Evolutionary conservation across 53 echinoderm and acorn worm genomes (phyloP), one percentile per base, ranked within the genome.

Genomic region (Patiria pectinifera): DNA sequence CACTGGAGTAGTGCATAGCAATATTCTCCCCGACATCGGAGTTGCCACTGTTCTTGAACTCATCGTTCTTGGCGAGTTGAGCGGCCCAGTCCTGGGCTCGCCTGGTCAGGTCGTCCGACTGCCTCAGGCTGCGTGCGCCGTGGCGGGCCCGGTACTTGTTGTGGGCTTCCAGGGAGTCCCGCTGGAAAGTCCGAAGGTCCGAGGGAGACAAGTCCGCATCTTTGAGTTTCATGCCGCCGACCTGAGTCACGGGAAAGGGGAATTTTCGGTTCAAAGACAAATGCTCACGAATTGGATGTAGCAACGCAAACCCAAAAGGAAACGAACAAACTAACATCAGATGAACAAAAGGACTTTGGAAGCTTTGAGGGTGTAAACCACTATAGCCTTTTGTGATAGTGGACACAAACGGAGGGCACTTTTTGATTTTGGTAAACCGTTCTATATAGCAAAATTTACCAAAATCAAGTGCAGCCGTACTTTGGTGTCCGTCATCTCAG

Each of bases 31-130:
- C 99, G 15, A 96, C 93, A 24, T 97, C 99, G 2, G 83, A 78
- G 35, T 93, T 82, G 48, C 85, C 91, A 81, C 97, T 96, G 84
- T 98, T 96, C 85, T 96, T 95, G 69, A 98, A 98, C 83, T 93
- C 86, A 69, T 96, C 93, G 18, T 99, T 96, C 49, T 91, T 93
- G 8, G 97, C 97, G 21, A 99, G 87, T 25, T 97, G 81, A 5
- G 93, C 99, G 35, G 99, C 99, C 84, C 97, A 99, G 62, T 99
- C 86, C 87, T 99, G 99, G 10, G 99, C 97, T 16, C 95, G 53
- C 70, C 79, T 74, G 3, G 83, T 89, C 45, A 99, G 85, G 19
- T 97, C 96, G 11, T 77, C 83, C 11, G 99, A 97, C 44, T 91
- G 88, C 72, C 94, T 95, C 83, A 99, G 48, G 15, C 87, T 85